phyloP scores from a whole-genome alignment of 2,888 invertebrate species.

The Carpatolechia fugitivella region DNA sequence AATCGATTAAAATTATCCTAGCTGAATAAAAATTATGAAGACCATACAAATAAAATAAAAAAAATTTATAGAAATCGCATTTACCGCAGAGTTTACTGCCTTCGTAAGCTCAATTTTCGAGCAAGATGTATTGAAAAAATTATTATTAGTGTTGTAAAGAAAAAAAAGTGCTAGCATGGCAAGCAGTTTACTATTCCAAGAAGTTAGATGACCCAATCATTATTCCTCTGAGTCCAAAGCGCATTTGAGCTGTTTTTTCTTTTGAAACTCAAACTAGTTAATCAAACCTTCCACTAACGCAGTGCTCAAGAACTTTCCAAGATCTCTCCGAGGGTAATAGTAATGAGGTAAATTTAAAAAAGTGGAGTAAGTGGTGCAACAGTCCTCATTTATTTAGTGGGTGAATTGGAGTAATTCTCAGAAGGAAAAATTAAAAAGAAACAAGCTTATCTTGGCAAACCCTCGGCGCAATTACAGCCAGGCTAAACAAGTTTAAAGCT shows the following conservation, averaged over 20 bases:
- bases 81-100: no score
- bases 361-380: constrained; percentile 44
- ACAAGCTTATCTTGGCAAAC: constrained; percentile 60
- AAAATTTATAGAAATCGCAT: no score
- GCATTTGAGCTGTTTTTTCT: constrained; percentile 19
- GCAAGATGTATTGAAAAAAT: no score
- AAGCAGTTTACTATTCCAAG: neutral
- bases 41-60: no score
- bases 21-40: no score
- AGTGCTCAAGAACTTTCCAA: constrained; percentile 35
- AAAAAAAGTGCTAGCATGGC: neutral
- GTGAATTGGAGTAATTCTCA: constrained; percentile 65
- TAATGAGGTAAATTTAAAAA: constrained; percentile 45
- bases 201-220: constrained; percentile 4
- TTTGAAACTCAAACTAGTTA: constrained; percentile 35
- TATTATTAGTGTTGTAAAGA: neutral
- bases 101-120: no score
- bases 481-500: constrained; percentile 44
- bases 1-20: no score
- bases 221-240: constrained; percentile 16
- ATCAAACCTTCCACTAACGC: constrained; percentile 42
- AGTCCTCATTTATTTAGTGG: constrained; percentile 60
- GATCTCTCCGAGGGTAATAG: constrained; percentile 44
- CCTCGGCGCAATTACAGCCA: constrained; percentile 54
- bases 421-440: constrained; percentile 65